Conservation (phyloP, 2,797 vertebrate species). For the Prionace glauca region DNA sequence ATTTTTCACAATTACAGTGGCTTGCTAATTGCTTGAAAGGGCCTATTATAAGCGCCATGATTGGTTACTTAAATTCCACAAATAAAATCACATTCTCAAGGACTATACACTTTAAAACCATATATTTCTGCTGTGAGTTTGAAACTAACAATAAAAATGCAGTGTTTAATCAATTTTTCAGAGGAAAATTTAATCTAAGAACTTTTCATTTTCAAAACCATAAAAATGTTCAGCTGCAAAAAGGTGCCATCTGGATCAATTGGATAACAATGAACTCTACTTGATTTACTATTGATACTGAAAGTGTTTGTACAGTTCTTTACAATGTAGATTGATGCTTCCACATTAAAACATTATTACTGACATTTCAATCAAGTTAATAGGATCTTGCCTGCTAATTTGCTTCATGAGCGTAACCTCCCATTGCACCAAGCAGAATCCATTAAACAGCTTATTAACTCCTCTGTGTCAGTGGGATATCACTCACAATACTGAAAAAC, state of each 20-base stretch:
- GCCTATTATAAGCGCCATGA: background rate
- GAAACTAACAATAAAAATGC: background rate
- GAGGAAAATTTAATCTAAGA: background rate
- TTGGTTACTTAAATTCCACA: background rate
- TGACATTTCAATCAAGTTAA: constrained; percentile 32
- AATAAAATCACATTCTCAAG: background rate
- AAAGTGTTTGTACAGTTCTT: background rate
- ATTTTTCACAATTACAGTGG: background rate
- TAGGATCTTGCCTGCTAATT: constrained; percentile 21
- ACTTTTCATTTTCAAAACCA: background rate
- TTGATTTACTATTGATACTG: constrained; percentile 13
- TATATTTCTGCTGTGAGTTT: background rate
- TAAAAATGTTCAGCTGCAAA: background rate
- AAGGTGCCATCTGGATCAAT: background rate
- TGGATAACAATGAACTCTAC: background rate
- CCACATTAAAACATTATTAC: background rate
- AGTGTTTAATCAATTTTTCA: background rate
- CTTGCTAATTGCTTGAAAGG: background rate
- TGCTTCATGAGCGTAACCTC: background rate
- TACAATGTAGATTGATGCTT: background rate
- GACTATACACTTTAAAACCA: background rate
- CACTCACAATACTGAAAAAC: background rate
- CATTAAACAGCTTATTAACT: constrained; percentile 23
- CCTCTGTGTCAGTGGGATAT: constrained; percentile 19
- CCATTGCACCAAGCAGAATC: constrained; percentile 16